Conservation (phyloP, 2,888 invertebrate genomes). For the Ditylenchus weischeri region DNA sequence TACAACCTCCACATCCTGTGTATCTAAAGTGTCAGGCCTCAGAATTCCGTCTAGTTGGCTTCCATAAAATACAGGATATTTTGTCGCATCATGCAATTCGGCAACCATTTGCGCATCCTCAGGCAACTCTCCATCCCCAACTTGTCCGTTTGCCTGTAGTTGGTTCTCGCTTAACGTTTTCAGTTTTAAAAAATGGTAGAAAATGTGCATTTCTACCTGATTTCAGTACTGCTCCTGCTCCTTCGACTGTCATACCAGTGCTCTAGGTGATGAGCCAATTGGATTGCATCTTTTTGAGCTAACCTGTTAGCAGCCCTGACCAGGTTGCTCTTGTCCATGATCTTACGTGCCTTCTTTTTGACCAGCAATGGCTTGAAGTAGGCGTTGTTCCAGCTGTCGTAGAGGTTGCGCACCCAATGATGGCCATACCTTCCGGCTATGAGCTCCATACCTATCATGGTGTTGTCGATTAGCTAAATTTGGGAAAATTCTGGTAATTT, state of each 20-base stretch:
- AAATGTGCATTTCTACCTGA: background rate
- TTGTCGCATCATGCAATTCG: slow-evolving; percentile 8
- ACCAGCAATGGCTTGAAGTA: slow-evolving; percentile 16
- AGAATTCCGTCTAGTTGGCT: background rate
- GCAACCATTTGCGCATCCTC: background rate
- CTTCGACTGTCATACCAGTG: slow-evolving; percentile 6
- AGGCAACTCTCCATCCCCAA: background rate
- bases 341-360: slow-evolving; percentile 11
- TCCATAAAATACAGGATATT: slow-evolving; percentile 5
- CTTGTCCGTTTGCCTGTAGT: background rate
- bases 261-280: slow-evolving; percentile 1
- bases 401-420: slow-evolving; percentile 54
- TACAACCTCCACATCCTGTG: background rate
- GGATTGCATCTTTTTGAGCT: slow-evolving; percentile 2
- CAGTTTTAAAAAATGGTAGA: background rate
- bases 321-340: slow-evolving; percentile 5
- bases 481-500: background rate
- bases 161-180: background rate
- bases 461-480: slow-evolving; percentile 40
- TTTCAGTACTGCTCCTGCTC: background rate
- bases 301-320: slow-evolving; percentile 4
- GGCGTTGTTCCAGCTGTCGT: slow-evolving; percentile 26
- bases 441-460: slow-evolving; percentile 55
- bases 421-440: slow-evolving; percentile 55
- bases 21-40: slow-evolving; percentile 4